Percentiles rank a stretch among this genome's conserved stretches.
Evolutionary conservation across 1,140 invertebrate genomes (phyloP).

Genomic region (Goniozus legneri): DNA sequence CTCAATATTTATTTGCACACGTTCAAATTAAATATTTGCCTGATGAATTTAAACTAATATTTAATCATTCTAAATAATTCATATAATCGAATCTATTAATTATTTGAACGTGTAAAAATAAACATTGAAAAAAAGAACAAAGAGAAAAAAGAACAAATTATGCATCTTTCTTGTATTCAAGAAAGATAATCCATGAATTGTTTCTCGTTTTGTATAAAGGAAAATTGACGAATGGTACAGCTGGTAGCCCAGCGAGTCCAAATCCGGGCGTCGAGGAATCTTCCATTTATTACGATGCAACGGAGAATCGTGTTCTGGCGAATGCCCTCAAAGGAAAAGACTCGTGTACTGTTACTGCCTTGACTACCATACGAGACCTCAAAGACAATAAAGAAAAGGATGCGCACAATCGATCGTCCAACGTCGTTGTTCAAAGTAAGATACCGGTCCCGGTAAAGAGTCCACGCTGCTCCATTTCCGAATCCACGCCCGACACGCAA

Average conservation of each 20-base stretch:
- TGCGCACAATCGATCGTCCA: slow-evolving; percentile 34
- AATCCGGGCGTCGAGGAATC: slow-evolving; percentile 58
- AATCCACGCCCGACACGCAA: slow-evolving; percentile 47
- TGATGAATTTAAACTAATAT: too few species aligned
- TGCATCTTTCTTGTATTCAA: too few species aligned
- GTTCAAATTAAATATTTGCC: not conserved
- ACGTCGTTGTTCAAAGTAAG: slow-evolving; percentile 43
- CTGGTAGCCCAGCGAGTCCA: slow-evolving; percentile 54
- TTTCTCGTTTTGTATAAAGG: too few species aligned
- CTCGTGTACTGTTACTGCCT: slow-evolving; percentile 21
- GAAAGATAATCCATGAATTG: too few species aligned
- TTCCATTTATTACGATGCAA: slow-evolving; percentile 64
- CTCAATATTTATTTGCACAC: not conserved
- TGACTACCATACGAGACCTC: slow-evolving; percentile 32
- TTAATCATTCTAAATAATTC: too few species aligned
- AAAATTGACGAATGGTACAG: slow-evolving; percentile 51
- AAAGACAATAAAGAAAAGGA: slow-evolving; percentile 47
- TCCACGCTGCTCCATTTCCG: slow-evolving; percentile 50
- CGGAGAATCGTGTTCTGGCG: slow-evolving; percentile 49
- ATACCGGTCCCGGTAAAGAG: slow-evolving; percentile 54
- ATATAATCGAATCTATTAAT: too few species aligned
- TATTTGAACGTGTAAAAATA: too few species aligned
- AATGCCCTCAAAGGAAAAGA: slow-evolving; percentile 33
- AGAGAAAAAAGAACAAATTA: too few species aligned
- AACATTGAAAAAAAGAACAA: too few species aligned